Conservation (phyloP, 2,113 vertebrate genomes). For the Ascaphus truei region DNA sequence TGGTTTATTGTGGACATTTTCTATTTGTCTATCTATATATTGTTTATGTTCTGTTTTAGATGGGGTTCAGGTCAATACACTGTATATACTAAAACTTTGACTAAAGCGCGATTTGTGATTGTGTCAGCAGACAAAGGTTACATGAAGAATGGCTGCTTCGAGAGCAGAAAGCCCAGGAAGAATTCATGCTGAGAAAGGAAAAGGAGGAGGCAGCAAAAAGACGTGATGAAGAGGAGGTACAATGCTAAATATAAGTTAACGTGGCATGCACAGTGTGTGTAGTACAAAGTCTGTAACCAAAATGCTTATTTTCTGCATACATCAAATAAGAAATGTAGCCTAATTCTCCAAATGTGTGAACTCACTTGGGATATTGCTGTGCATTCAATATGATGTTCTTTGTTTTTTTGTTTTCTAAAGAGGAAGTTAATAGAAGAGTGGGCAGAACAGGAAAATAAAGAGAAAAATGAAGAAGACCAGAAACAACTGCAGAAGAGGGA, state of each 20-base stretch:
- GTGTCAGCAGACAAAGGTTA: conserved; percentile 66
- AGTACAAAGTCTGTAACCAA: too few relatives aligned
- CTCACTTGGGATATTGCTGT: too few relatives aligned
- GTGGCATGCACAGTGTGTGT: too few relatives aligned
- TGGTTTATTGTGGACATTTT: too few relatives aligned
- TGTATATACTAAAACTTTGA: too few relatives aligned
- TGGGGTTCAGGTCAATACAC: too few relatives aligned
- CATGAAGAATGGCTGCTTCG: conserved; percentile 86
- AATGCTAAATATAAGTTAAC: too few relatives aligned
- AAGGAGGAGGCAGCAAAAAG: conserved; percentile 78
- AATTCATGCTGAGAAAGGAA: conserved; percentile 76
- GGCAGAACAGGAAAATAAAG: conserved; percentile 85
- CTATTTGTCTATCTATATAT: too few relatives aligned
- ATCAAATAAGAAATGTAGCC: not conserved
- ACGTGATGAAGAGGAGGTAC: conserved; percentile 87
- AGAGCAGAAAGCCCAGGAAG: conserved; percentile 85
- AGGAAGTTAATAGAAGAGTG: conserved; percentile 90
- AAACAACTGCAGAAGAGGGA: conserved; percentile 83
- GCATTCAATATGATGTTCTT: too few relatives aligned
- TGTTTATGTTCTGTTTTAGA: too few relatives aligned
- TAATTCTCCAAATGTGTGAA: too few relatives aligned
- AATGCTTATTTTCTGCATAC: not conserved
- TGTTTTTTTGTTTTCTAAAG: conserved; percentile 54
- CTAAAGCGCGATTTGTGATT: too few relatives aligned
- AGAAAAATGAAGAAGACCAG: conserved; percentile 74